Evolutionary conservation across 2,113 vertebrate genomes (phyloP).

Genomic region (Macquaria australasica): DNA sequence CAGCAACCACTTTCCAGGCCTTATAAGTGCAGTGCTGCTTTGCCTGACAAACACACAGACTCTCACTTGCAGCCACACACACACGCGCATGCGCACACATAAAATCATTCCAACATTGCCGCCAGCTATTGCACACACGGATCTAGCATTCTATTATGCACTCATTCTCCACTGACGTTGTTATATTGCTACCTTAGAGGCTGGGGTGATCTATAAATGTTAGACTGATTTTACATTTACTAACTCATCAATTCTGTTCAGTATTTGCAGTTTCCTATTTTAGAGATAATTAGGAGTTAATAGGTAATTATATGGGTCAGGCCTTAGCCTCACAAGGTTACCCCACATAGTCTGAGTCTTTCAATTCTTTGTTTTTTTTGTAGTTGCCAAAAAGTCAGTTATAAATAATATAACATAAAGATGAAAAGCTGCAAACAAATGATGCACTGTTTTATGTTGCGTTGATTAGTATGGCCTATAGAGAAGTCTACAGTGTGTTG

Average conservation of each 20-base stretch:
- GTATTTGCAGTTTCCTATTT: constrained; percentile 21
- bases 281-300: constrained; percentile 44
- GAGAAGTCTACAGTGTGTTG: constrained; percentile 1
- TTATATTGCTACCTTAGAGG: constrained; percentile 45
- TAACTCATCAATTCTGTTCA: constrained; percentile 40
- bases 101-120: constrained; percentile 57
- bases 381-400: neutral
- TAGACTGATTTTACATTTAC: constrained; percentile 35
- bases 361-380: neutral
- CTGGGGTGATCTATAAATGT: constrained; percentile 45
- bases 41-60: constrained; percentile 62
- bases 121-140: constrained; percentile 60
- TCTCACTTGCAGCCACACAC: constrained; percentile 41
- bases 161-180: constrained; percentile 38
- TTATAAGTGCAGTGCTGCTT: constrained; percentile 81
- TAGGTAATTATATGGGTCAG: constrained; percentile 20
- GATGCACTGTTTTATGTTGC: neutral
- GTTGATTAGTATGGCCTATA: neutral
- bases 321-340: neutral
- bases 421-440: neutral
- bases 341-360: neutral
- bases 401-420: neutral
- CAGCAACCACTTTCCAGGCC: constrained; percentile 79
- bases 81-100: constrained; percentile 17
- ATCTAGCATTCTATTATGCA: constrained; percentile 52